Evolutionary conservation across 2,797 vertebrate species (phyloP), one percentile per base, ranked within the genome.

Genomic region (Lepus oiostolus): DNA sequence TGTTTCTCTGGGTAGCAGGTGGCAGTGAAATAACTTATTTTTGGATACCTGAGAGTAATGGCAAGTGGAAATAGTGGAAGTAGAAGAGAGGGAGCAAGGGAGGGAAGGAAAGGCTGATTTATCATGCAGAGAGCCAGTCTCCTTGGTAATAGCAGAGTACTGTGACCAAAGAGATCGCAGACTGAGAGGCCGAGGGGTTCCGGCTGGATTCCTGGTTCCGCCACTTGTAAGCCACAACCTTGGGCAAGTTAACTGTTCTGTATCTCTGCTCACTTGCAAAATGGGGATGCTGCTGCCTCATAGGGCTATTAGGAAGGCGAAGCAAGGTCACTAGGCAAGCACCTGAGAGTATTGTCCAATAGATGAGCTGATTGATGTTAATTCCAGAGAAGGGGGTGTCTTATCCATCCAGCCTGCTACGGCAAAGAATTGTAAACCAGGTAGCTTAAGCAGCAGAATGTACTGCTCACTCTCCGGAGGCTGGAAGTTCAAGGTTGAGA

Each of bases 1-100:
- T 95, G 38, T 84, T 84, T 28, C 70, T 92, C 32, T 94, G 83
- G 58, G 50, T 89, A 77, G 63, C 82, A 93, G 52, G 58, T 95
- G 76, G 47, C 84, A 89, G 22, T 85, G 65, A 93, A 88, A 71
- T 93, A 1, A 50, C 85, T 94, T 93, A 81, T 81, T 95, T 97
- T 84, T 81, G 50, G 67, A 74, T 87, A 89, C 21, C 68, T 91
- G 68, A 94, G 38, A 82, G 82, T 71, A 62, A 83, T 84, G 30
- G 80, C 82, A 90, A 92, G 54, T 68, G 35, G 60, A 91, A 68
- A 85, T 87, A 85, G 52, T 52, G 12, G 35, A 70, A 82, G 21
- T 75, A 88, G 72, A 4, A 83, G 12, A 17, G 79, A 74, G 30
- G 19, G 14, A 47, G 7, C 14, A 26, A n/a, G 38, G 1, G 38